phyloP scores from a whole-genome alignment of 2,797 vertebrate species.

The Passerculus sandwichensis region DNA sequence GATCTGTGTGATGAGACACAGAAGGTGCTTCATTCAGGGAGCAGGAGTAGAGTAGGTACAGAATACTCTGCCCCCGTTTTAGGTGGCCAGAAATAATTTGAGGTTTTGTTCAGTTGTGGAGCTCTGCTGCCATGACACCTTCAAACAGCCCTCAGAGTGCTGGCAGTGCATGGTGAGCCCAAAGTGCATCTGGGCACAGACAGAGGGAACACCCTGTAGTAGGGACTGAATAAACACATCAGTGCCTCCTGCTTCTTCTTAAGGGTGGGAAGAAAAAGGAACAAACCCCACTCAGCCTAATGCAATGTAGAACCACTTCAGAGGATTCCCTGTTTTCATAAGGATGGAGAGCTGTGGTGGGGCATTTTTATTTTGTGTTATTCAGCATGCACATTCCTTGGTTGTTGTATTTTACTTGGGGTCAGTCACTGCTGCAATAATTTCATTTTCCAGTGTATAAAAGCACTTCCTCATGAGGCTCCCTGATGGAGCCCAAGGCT shows the following conservation, averaged over 20 bases:
- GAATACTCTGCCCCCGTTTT: background rate
- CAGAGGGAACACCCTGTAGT: background rate
- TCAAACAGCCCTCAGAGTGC: accelerated
- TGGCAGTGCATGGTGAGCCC: background rate
- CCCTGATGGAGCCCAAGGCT: background rate
- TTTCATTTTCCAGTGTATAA: background rate
- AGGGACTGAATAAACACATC: background rate
- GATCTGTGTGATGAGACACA: background rate
- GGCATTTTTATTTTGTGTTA: background rate
- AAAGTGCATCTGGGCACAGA: background rate
- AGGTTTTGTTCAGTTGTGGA: background rate
- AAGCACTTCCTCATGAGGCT: background rate
- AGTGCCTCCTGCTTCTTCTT: background rate
- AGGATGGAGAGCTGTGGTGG: accelerated
- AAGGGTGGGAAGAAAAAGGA: background rate
- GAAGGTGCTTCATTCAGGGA: background rate
- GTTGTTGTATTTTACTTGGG: background rate
- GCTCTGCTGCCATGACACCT: background rate
- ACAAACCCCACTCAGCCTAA: background rate
- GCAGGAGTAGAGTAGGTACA: background rate
- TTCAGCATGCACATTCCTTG: accelerated
- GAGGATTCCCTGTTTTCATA: background rate
- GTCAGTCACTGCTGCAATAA: background rate
- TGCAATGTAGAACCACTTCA: background rate
- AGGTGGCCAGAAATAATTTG: background rate